Percentiles rank a stretch among this genome's conserved stretches.
phyloP scores from a whole-genome alignment of 2,888 invertebrate species.

The Calameuta pallipes region DNA sequence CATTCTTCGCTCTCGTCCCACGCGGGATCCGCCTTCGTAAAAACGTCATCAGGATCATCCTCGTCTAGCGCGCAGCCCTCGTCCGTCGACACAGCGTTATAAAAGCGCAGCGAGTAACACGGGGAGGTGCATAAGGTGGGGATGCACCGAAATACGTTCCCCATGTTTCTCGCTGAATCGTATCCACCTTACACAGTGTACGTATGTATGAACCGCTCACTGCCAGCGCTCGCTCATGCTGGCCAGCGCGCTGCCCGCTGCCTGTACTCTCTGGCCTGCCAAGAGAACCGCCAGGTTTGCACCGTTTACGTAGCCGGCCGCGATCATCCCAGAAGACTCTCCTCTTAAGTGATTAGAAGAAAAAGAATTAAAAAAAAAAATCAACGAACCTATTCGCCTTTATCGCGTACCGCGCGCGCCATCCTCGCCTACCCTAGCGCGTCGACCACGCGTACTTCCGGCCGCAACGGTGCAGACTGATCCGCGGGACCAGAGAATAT shows the following conservation, averaged over 20 bases:
- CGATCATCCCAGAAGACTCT: slow-evolving; percentile 13
- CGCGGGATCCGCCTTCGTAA: slow-evolving; percentile 21
- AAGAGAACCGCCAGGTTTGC: slow-evolving; percentile 27
- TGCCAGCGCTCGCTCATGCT: slow-evolving; percentile 62
- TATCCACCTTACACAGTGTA: slow-evolving; percentile 56
- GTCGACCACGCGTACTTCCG: background rate
- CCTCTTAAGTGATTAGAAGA: background rate
- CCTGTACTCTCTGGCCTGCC: slow-evolving; percentile 51
- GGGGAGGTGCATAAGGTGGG: slow-evolving; percentile 4
- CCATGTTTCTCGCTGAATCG: slow-evolving; percentile 45
- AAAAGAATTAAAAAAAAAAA: background rate
- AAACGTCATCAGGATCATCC: background rate
- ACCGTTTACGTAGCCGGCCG: slow-evolving; percentile 26
- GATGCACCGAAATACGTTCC: slow-evolving; percentile 13
- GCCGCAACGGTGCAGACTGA: slow-evolving; percentile 19
- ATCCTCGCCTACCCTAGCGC: background rate
- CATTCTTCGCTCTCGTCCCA: background rate
- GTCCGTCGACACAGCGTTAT: slow-evolving; percentile 34
- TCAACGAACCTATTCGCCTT: background rate
- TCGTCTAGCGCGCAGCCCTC: slow-evolving; percentile 37
- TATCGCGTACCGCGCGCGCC: background rate
- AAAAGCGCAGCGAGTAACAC: slow-evolving; percentile 16
- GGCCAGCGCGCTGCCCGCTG: slow-evolving; percentile 60
- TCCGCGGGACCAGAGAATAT: slow-evolving; percentile 46
- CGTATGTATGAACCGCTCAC: slow-evolving; percentile 63